Conservation (phyloP, 2,797 vertebrate species). For the Erpetoichthys calabaricus region DNA sequence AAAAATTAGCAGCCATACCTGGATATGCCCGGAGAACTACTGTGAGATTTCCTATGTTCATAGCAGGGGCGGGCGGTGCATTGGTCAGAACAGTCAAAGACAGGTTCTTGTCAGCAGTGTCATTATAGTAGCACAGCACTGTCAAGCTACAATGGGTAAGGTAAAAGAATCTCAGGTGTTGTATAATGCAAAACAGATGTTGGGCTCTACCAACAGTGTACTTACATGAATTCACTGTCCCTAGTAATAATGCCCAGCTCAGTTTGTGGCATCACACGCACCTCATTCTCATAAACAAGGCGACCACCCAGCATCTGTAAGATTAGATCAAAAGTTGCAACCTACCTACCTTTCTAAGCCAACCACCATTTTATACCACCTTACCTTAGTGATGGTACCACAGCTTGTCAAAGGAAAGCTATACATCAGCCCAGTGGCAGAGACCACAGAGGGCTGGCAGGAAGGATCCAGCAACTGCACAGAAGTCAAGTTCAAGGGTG, state of each 20-base stretch:
- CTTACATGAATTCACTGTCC: conserved; percentile 46
- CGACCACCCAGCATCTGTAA: conserved; percentile 35
- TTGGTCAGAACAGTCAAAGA: conserved; percentile 18
- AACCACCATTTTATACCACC: too few relatives aligned
- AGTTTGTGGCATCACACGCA: conserved; percentile 30
- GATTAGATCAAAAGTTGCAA: conserved; percentile 15
- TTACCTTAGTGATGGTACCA: conserved; percentile 38
- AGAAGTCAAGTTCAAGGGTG: conserved; percentile 29
- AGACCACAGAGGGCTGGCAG: conserved; percentile 25
- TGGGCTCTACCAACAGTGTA: too few relatives aligned
- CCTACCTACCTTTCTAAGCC: too few relatives aligned
- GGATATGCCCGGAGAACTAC: conserved; percentile 41
- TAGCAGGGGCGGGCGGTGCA: conserved; percentile 21
- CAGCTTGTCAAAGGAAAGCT: conserved; percentile 34
- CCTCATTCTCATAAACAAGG: conserved; percentile 46
- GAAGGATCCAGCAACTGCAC: conserved; percentile 33
- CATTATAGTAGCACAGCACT: conserved; percentile 31
- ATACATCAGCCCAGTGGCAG: conserved; percentile 20
- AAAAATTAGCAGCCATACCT: too few relatives aligned
- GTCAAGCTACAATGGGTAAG: too few relatives aligned
- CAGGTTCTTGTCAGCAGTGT: conserved; percentile 18
- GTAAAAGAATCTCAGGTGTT: too few relatives aligned
- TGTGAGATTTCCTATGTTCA: conserved; percentile 32
- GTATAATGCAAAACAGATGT: too few relatives aligned
- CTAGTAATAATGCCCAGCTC: conserved; percentile 32